Evolutionary conservation across 2,888 invertebrate genomes (phyloP).

Genomic region (Drosophila nr. medialis): DNA sequence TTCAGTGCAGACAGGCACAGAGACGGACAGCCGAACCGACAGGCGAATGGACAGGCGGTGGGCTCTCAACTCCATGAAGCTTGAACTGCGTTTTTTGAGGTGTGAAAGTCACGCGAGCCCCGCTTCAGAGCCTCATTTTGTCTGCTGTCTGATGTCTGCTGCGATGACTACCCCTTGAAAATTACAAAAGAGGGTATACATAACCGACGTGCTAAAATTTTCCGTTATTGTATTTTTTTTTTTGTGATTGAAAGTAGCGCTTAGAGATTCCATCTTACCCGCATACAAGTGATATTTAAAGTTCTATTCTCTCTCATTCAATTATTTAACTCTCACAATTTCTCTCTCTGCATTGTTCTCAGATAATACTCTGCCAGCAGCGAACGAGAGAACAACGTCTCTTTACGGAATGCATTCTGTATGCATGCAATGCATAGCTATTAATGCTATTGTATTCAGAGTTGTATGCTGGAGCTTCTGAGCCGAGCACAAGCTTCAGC

Average conservation of each 20-base stretch:
- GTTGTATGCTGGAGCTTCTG: too few relatives aligned
- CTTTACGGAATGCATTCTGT: background rate
- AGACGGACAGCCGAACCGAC: background rate
- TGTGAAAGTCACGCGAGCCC: conserved; percentile 73
- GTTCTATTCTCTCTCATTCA: background rate
- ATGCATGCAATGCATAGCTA: background rate
- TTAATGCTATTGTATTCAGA: background rate
- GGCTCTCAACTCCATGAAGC: conserved; percentile 46
- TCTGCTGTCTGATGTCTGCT: background rate
- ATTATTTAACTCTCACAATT: background rate
- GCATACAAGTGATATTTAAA: background rate
- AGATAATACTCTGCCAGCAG: background rate
- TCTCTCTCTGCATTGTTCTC: background rate
- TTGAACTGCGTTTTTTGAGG: conserved; percentile 61
- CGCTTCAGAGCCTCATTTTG: conserved; percentile 13
- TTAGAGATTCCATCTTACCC: background rate
- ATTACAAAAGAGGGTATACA: background rate
- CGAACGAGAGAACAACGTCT: background rate
- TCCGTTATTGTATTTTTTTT: background rate
- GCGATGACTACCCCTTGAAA: background rate
- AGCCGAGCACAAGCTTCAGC: too few relatives aligned
- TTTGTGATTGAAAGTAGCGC: background rate
- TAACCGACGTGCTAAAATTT: too few relatives aligned
- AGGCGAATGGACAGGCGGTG: conserved; percentile 9
- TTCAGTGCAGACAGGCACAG: conserved; percentile 8